Percentiles rank a stretch among this genome's conserved stretches.
Evolutionary conservation across 2,797 vertebrate genomes (phyloP).

Genomic region (Coilia nasus): DNA sequence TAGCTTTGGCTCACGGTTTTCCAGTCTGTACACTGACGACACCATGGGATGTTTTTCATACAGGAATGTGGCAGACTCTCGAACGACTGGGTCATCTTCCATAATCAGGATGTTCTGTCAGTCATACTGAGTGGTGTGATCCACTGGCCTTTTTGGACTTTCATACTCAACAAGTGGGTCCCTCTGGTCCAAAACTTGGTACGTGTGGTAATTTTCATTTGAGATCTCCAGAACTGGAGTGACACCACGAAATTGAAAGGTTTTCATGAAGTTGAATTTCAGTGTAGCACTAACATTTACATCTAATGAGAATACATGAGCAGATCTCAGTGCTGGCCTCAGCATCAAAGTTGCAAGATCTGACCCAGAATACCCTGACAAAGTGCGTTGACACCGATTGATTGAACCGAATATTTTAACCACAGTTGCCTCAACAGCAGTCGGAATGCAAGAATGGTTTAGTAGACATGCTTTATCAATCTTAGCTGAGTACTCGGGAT

Average conservation of each 20-base stretch:
- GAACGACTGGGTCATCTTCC: constrained; percentile 47
- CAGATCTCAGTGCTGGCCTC: constrained; percentile 27
- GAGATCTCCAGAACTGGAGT: constrained; percentile 50
- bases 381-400: constrained; percentile 43
- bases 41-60: constrained; percentile 51
- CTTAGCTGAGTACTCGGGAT: constrained; percentile 50
- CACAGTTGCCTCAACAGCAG: constrained; percentile 25
- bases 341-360: constrained; percentile 51
- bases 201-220: constrained; percentile 34
- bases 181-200: constrained; percentile 39
- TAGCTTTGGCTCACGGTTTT: constrained; percentile 47
- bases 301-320: constrained; percentile 46
- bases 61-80: constrained; percentile 43
- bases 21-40: constrained; percentile 53
- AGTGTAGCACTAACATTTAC: constrained; percentile 50
- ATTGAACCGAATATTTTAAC: constrained; percentile 55
- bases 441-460: constrained; percentile 44
- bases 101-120: constrained; percentile 59
- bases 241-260: constrained; percentile 32
- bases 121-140: constrained; percentile 57
- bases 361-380: constrained; percentile 54
- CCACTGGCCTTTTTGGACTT: constrained; percentile 33
- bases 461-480: constrained; percentile 42
- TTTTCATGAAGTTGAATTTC: constrained; percentile 42
- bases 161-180: constrained; percentile 27